Conservation (phyloP, 2,888 invertebrate species). For the Acholoe squamosa region DNA sequence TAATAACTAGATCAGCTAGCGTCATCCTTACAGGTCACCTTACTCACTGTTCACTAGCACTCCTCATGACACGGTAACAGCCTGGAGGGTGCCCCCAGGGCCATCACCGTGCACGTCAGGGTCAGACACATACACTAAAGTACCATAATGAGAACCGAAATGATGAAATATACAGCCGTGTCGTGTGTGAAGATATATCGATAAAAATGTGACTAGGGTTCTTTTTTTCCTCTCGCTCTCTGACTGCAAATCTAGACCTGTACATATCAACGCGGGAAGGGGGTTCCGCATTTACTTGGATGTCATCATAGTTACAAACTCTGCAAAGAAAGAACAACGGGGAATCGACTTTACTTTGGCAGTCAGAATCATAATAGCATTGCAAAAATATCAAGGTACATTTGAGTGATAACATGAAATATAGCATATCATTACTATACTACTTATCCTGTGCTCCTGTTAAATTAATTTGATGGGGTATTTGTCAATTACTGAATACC, state of each 20-base stretch:
- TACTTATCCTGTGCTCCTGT: too few relatives aligned
- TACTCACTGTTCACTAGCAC: constrained; percentile 42
- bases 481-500: too few relatives aligned
- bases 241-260: constrained; percentile 63
- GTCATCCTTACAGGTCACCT: constrained; percentile 42
- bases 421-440: too few relatives aligned
- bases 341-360: constrained; percentile 55
- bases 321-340: constrained; percentile 57
- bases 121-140: constrained; percentile 55
- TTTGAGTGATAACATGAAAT: too few relatives aligned
- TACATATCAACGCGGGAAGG: constrained; percentile 60
- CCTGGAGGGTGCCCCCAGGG: not conserved
- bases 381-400: not conserved
- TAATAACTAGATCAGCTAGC: constrained; percentile 57
- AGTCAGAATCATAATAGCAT: not conserved
- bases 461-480: too few relatives aligned
- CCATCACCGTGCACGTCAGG: not conserved
- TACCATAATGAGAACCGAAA: constrained; percentile 63
- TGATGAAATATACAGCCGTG: constrained; percentile 63
- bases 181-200: constrained; percentile 62
- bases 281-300: constrained; percentile 60
- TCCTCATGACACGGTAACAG: not conserved
- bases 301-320: constrained; percentile 64
- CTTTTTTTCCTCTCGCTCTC: constrained; percentile 63
- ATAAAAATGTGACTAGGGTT: constrained; percentile 57